Evolutionary conservation across 2,113 vertebrate genomes (phyloP), one percentile per base, ranked within the genome.

Genomic region (Rhineura floridana): DNA sequence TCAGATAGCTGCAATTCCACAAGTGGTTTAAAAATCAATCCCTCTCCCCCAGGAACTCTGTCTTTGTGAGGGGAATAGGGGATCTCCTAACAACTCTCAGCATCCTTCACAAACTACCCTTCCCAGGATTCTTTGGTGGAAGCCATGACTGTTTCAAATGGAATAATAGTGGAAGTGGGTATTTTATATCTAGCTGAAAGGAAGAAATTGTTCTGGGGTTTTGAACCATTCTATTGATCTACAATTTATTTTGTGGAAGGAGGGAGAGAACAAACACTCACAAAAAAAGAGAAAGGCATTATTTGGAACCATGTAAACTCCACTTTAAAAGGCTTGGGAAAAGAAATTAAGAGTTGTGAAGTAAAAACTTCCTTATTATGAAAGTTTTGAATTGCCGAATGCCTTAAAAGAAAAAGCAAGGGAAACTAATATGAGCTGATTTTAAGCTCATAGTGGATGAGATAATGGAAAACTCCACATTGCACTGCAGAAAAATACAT

Each of bases 291-390:
- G n/a, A 23, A 19, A 42, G 10, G 1, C n/a, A n/a, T 75, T 5
- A 15, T 33, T 3, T 48, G 65, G 86, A 30, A 11, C 25, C 23
- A 2, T 19, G 33, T 42, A 73, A 88, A 83, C 8, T 67, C 46
- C 83, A 93, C 88, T 80, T 8, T 73, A 55, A 44, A 42, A 17
- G 62, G 85, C 87, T 28, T 39, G 48, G 55, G 87, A 83, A 75
- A 3, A 70, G 36, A 79, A 88, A 87, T 83, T 86, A 78, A 73
- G 5, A 39, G 83, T 79, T 9, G 50, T 23, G 10, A 12, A 88
- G 85, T 75, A 52, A 85, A 86, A 79, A 42, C 21, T 12, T 78
- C 28, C 81, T 70, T 39, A 28, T 15, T 46, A 30, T 65, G 25
- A 65, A 5, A n/a, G 3, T 86, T 50, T 44, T 75, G 39, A 42